Conservation (phyloP, 2,888 invertebrate species). For the Lepidocyrtinus sp. region DNA sequence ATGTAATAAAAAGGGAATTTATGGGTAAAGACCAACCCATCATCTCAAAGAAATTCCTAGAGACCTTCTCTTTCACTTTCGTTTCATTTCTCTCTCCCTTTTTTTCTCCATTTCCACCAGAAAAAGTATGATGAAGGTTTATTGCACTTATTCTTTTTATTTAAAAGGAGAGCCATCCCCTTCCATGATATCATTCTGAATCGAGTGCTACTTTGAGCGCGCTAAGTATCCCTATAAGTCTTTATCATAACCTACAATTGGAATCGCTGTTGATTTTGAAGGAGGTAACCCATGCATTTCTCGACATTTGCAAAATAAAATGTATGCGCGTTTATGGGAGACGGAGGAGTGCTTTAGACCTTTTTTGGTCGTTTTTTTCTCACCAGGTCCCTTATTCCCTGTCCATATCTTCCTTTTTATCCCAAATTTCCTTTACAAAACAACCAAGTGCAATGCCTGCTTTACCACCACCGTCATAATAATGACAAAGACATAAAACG, state of each 20-base stretch:
- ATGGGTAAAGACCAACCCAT: conserved; percentile 48
- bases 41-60: conserved; percentile 30
- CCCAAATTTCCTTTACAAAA: background rate
- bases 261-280: background rate
- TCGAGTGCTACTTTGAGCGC: background rate
- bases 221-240: too few species aligned
- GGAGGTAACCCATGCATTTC: background rate
- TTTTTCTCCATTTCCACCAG: conserved; percentile 14
- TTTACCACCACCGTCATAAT: conserved; percentile 38
- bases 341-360: conserved; percentile 17
- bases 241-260: background rate
- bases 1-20: conserved; percentile 52
- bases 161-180: background rate
- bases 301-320: background rate
- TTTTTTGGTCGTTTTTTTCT: conserved; percentile 31
- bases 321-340: conserved; percentile 4
- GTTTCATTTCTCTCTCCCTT: conserved; percentile 3
- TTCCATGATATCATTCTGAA: conserved; percentile 6
- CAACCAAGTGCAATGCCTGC: background rate
- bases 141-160: conserved; percentile 22
- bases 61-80: conserved; percentile 17
- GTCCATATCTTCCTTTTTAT: conserved; percentile 43
- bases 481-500: conserved; percentile 50
- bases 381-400: conserved; percentile 48
- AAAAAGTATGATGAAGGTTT: conserved; percentile 31